phyloP scores from a whole-genome alignment of 2,888 invertebrate species.

The Catocala sponsa region DNA sequence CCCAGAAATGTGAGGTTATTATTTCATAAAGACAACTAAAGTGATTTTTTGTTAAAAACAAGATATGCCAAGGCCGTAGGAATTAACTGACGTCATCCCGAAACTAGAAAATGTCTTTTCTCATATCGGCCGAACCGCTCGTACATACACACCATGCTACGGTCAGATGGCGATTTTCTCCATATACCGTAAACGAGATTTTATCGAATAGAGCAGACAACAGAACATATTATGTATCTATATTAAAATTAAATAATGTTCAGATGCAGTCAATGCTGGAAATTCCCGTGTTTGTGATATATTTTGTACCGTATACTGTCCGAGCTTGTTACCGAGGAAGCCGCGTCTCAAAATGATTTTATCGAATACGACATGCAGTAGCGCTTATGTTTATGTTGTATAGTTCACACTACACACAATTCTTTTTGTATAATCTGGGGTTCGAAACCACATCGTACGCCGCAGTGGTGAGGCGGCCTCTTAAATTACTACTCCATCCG shows the following conservation, averaged over 20 bases:
- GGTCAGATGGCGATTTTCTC: neutral
- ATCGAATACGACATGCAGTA: constrained; percentile 4
- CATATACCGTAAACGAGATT: constrained; percentile 1
- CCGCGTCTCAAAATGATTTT: constrained; percentile 1
- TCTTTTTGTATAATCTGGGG: no score
- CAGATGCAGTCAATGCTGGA: neutral
- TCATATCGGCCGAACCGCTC: no score
- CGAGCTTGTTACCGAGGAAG: neutral
- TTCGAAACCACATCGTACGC: no score
- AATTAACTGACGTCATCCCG: no score
- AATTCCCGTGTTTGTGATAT: constrained; percentile 1
- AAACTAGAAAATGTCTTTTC: no score
- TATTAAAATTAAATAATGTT: neutral
- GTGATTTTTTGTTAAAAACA: no score
- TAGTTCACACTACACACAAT: neutral
- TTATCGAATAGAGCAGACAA: constrained; percentile 2
- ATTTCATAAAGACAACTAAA: no score
- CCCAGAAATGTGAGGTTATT: no score
- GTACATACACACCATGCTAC: no score
- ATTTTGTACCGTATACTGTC: neutral
- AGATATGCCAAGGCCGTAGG: no score
- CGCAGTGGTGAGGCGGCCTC: no score
- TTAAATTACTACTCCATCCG: no score
- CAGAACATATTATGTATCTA: neutral
- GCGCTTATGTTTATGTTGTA: constrained; percentile 2